Percentiles rank a stretch among this genome's conserved stretches.
phyloP scores from a whole-genome alignment of 2,888 invertebrate genomes.

The Lathronympha strigana region DNA sequence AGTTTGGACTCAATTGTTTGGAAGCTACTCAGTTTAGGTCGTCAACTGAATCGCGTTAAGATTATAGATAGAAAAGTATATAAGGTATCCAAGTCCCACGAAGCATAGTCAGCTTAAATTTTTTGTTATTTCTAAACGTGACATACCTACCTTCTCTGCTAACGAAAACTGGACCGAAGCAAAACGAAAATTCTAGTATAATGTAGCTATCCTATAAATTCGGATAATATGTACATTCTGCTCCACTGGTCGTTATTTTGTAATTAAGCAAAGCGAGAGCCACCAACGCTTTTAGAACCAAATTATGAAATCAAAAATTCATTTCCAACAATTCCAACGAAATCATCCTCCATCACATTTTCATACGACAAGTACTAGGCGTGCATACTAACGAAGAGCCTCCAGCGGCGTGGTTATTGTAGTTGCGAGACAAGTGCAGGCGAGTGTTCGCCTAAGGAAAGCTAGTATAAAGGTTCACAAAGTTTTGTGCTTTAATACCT shows the following conservation, averaged over 20 bases:
- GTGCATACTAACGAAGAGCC: conserved; percentile 29
- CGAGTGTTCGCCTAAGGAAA: background rate
- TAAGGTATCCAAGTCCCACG: no score
- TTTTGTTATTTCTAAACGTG: no score
- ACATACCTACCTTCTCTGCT: no score
- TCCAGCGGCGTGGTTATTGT: background rate
- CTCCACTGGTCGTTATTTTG: conserved; percentile 7
- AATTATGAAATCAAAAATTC: conserved; percentile 30
- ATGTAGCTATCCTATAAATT: background rate
- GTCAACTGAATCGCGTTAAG: no score
- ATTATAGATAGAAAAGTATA: no score
- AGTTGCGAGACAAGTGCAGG: background rate
- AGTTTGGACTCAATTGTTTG: no score
- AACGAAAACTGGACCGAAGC: no score
- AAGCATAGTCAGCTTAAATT: no score
- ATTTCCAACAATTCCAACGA: conserved; percentile 17
- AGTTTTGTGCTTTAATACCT: no score
- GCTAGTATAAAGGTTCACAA: background rate
- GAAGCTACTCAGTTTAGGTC: no score
- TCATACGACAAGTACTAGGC: conserved; percentile 27
- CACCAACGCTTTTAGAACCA: conserved; percentile 5
- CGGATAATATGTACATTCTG: background rate
- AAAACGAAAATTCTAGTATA: no score
- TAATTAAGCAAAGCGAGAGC: background rate
- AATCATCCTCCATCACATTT: conserved; percentile 20